Evolutionary conservation across 2,888 invertebrate species (phyloP), one percentile per base, ranked within the genome.

Genomic region (Cheilosia impressa): DNA sequence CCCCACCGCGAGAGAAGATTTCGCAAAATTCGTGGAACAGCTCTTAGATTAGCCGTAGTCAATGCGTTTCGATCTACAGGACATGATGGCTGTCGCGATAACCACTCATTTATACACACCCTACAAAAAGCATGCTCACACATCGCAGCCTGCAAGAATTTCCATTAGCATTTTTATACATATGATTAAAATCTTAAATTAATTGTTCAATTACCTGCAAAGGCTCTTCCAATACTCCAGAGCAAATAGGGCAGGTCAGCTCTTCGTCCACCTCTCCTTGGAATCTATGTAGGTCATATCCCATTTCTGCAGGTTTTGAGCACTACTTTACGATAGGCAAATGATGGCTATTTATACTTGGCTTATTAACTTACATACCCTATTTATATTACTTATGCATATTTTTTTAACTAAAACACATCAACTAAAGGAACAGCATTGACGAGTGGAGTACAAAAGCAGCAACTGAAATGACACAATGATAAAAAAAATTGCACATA

Each of bases 91-190:
- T 98, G 98, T 65, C 97, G 95, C 87, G 96, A 96, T 88, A 98
- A 95, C 98, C 98, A 99, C 93, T 98, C 98, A 85, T 96, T 96
- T 89, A 99, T 99, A 92, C 98, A 99, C 63, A 95, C 95, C 89
- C 96, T 95, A 92, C 98, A 99, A 93, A 98, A 99, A 75, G 98
- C 98, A 93, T 99, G 98, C 92, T 99, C 98, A 93, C 98, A 99
- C 89, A 96, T 95, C 65, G 98, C 98, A 71, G 98, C 98, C 98
- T 98, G 92, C 60, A 57, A 77, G 9, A 2, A 1, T 31, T 55
- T 31, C 6, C 22, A 52, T 22, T 27, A 47, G 52, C 15, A 52
- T 24, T 6, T 10, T 1, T 13, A 50, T 4, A 13, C 17, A 45
- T 22, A 66, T 22, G 50, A 50, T 24, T 5, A 10, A 15, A 24